Base-by-base conservation (phyloP, 2,888 invertebrate species). In the Bellardia bayeri region DNA sequence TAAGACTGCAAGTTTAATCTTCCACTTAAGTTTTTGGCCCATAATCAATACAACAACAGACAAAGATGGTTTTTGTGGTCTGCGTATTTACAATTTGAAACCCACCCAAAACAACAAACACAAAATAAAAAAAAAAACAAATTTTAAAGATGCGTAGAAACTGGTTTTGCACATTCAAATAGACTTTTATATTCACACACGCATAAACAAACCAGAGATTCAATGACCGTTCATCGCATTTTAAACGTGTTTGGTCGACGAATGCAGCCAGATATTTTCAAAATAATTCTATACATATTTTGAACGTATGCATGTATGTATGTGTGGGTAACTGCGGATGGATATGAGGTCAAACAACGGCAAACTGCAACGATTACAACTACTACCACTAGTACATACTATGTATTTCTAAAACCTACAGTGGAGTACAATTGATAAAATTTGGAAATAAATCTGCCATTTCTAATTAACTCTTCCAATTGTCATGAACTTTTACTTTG, bases 341-440 rank as follows among this genome's bases (percentile, higher is more conserved):
- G 16, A 79, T 85, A 82, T 76, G 80, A 74, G 87, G 85, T 80
- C 85, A 82, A 76, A 71, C 85, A 88, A 88, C 87, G 82, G 87
- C 63, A 80, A 45, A 45, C 8, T 49, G 49, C 33, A 5, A 69
- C 33, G n/a, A 49, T 23, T 8, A 23, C 13, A 23, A 13, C 45
- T 51, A 51, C 42, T 30, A 63, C 45, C 8, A 45, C 49, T 63
- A 37, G 16, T 37, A 64, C 51, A 40, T 23, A 51, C 3, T 37
- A n/a, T n/a, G n/a, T n/a, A 51, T 51, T 78, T 37, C 51, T 51
- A 81, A 64, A 14, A 81, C 63, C 51, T 54, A 37, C 51, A 64
- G n/a, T 16, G 8, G 54, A 7, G 7, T 30, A 66, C 9, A 74
- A 40, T 37, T 6, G 37, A 37, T 6, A 37, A 6, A 37, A 0